Evolutionary conservation across 2,888 invertebrate genomes (phyloP).

Genomic region (Oligia fasciuncula): DNA sequence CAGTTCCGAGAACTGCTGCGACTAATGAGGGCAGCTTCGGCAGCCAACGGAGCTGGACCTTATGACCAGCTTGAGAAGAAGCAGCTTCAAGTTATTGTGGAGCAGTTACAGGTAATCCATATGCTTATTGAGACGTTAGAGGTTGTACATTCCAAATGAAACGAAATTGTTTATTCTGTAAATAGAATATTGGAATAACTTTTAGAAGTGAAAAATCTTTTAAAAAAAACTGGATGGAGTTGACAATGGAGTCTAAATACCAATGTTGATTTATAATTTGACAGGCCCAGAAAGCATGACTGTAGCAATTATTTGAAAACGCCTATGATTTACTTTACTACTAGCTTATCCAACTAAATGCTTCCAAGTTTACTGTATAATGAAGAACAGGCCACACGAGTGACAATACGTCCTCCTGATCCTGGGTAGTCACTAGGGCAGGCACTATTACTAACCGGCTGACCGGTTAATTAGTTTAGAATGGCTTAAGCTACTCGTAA

Average conservation of each 20-base stretch:
- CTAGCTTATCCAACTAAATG: background rate
- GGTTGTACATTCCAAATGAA: too few species aligned
- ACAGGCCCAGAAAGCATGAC: background rate
- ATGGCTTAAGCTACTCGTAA: background rate
- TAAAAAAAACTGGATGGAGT: too few species aligned
- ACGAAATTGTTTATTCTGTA: too few species aligned
- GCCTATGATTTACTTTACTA: too few species aligned
- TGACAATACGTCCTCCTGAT: too few species aligned
- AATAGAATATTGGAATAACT: too few species aligned
- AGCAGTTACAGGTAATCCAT: conserved; percentile 83
- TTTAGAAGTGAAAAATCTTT: too few species aligned
- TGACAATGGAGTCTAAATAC: background rate
- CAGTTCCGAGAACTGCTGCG: conserved; percentile 90
- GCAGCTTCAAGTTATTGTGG: conserved; percentile 86
- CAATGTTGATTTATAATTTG: background rate
- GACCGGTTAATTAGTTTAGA: too few species aligned
- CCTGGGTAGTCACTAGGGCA: background rate
- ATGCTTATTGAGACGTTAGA: background rate
- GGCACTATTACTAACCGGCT: background rate
- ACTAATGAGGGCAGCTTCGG: conserved; percentile 85
- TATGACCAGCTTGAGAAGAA: conserved; percentile 87
- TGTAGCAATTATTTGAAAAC: background rate
- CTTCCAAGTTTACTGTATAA: background rate
- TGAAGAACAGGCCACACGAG: background rate
- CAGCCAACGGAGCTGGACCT: conserved; percentile 81